Percentiles rank a stretch among this genome's conserved stretches.
These are phyloP conservation scores for Sebastes kiyomatsui DNA, from an alignment of 2,797 vertebrate genomes.

Conservation along the genomic window DNA sequence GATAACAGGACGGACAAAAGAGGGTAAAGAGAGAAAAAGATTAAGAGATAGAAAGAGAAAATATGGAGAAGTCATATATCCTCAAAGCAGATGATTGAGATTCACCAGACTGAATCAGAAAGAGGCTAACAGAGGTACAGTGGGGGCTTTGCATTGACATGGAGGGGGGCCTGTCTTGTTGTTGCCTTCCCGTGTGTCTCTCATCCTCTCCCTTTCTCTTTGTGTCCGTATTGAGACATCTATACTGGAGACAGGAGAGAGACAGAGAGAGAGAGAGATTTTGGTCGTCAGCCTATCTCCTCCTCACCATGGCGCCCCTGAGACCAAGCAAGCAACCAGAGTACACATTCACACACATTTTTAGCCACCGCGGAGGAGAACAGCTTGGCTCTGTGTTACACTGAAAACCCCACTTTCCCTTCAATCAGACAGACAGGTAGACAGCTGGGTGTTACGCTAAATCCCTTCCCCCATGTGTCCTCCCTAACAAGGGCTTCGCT, in stretches of 20 bases:
- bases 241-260: constrained; percentile 43
- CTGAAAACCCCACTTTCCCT: constrained; percentile 63
- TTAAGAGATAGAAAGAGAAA: neutral
- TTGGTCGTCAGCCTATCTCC: constrained; percentile 76
- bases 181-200: constrained; percentile 33
- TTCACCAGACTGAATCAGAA: constrained; percentile 28
- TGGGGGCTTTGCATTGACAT: constrained; percentile 29
- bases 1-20: constrained; percentile 5
- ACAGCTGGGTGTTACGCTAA: constrained; percentile 69
- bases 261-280: constrained; percentile 42
- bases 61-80: constrained; percentile 29
- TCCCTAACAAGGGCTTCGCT: constrained; percentile 43
- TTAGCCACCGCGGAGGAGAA: constrained; percentile 48
- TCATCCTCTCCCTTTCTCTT: constrained; percentile 54
- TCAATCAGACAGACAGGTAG: constrained; percentile 72
- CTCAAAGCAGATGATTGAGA: constrained; percentile 44
- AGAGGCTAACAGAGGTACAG: constrained; percentile 6
- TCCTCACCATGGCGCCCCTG: constrained; percentile 67
- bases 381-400: constrained; percentile 63
- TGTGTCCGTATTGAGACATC: constrained; percentile 57
- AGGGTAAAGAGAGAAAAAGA: neutral
- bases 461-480: constrained; percentile 66
- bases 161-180: constrained; percentile 35
- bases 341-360: constrained; percentile 40
- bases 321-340: constrained; percentile 63